Evolutionary conservation across 2,888 invertebrate species (phyloP).

Genomic region (Cryptosula pallasiana): DNA sequence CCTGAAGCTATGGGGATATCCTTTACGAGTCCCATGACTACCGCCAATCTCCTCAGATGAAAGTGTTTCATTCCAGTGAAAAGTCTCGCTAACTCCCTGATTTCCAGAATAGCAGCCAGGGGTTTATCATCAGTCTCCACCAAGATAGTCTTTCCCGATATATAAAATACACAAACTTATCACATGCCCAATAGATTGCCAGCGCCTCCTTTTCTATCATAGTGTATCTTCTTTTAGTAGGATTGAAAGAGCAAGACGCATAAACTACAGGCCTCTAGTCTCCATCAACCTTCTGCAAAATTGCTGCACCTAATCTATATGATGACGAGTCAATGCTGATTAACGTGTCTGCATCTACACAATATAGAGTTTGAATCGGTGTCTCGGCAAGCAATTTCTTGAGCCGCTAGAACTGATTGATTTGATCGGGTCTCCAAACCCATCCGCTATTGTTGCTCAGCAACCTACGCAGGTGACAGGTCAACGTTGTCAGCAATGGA

Average conservation of each 20-base stretch:
- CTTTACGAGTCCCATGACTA: not conserved
- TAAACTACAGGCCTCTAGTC: not conserved
- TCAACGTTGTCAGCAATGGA: not conserved
- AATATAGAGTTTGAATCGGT: not conserved
- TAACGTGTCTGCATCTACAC: not conserved
- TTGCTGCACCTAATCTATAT: not conserved
- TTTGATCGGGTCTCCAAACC: too few species aligned
- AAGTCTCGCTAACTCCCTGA: not conserved
- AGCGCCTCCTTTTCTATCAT: not conserved
- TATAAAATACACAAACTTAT: not conserved
- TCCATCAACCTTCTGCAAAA: constrained; percentile 2
- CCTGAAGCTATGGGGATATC: not conserved
- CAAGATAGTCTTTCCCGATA: not conserved
- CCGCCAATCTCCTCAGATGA: not conserved
- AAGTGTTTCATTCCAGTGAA: not conserved
- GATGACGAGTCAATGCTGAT: not conserved
- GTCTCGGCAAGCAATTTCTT: not conserved
- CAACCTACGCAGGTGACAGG: not conserved
- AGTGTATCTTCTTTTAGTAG: not conserved
- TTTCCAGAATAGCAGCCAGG: not conserved
- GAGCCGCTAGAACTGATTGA: not conserved
- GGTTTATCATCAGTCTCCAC: not conserved
- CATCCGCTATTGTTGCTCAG: not conserved
- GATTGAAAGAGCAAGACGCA: not conserved
- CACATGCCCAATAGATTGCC: not conserved